Base-by-base conservation (phyloP, 2,888 invertebrate genomes). In the Ectobius pallidus region DNA sequence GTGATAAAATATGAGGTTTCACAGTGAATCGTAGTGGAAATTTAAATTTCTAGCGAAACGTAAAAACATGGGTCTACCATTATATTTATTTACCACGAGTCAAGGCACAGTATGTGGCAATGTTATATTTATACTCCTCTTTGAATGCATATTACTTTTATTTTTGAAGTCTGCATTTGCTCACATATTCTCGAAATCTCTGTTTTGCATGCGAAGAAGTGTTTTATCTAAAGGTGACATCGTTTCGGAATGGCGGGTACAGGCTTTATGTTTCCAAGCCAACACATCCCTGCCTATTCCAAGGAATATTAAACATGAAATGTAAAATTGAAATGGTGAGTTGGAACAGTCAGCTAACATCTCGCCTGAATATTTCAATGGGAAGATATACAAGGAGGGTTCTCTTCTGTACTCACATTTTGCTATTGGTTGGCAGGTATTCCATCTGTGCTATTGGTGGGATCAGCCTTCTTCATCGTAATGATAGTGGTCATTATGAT, bases 271-370 rank as follows among this genome's bases (percentile, higher is more conserved):
- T 49, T 18, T 20, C n/a, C 22, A 4, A 14, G 49, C 49, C 49
- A 3, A 3, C 18, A 49, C 20, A 49, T 49, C 22, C 49, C 18
- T 22, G 49, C 22, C 49, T 49, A 0, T 34, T 39, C 39, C 65
- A 65, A 65, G 65, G 27, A 65, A 65, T 65, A 65, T 65, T 65
- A 65, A 65, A 65, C 44, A 44, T 44, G 65, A 65, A 65, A 65
- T 65, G 42, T 39, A 20, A 62, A 62, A 62, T 39, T 20, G 34
- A 18, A 62, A 49, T 49, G 49, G 14, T n/a, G 49, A 49, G 49
- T 20, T 20, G 20, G 49, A 49, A 22, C 20, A 22, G 9, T 49
- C 1, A 9, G 49, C n/a, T n/a, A n/a, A n/a, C n/a, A n/a, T n/a
- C n/a, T n/a, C n/a, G n/a, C 25, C 27, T 55, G 25, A 55, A 55